A percentile compares a stretch with the other conserved stretches of the same genome.
These are phyloP conservation scores for Drosophila melanica DNA, from an alignment of 1,140 invertebrate species.

Conservation along the genomic window DNA sequence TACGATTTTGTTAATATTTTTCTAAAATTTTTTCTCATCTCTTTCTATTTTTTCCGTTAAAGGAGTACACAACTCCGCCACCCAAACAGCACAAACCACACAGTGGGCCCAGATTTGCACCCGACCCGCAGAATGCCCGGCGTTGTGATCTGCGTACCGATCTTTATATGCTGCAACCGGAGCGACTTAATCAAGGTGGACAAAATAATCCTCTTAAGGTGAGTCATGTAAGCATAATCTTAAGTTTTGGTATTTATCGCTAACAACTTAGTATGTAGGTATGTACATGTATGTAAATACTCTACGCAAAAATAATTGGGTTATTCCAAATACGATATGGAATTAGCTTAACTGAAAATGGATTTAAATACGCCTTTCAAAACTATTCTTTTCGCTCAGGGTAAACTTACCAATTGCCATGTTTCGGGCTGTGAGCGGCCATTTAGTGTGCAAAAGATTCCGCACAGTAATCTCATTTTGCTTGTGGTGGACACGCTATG, in stretches of 20 bases:
- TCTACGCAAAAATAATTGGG: no score
- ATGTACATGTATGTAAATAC: no score
- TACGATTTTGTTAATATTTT: slow-evolving; percentile 15
- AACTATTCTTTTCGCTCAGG: slow-evolving; percentile 85
- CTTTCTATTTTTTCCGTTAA: background rate
- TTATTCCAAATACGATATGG: no score
- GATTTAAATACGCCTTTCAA: no score
- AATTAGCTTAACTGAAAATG: no score
- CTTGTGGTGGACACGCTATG: slow-evolving; percentile 95
- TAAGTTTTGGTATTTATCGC: no score
- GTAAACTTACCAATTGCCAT: slow-evolving; percentile 96
- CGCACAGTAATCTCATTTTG: slow-evolving; percentile 94
- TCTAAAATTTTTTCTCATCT: background rate
- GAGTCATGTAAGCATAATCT: background rate
- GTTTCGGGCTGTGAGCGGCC: slow-evolving; percentile 94
- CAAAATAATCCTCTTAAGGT: slow-evolving; percentile 88
- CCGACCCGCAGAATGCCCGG: slow-evolving; percentile 86
- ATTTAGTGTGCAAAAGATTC: slow-evolving; percentile 96
- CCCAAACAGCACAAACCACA: slow-evolving; percentile 83
- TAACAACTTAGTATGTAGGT: no score
- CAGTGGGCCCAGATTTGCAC: slow-evolving; percentile 84
- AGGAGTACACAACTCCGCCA: slow-evolving; percentile 76
- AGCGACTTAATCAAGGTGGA: slow-evolving; percentile 91
- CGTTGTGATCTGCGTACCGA: slow-evolving; percentile 94
- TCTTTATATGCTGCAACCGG: slow-evolving; percentile 93